These are phyloP conservation scores for Eurosta solidaginis DNA, from an alignment of 1,140 invertebrate species.

Conservation along the genomic window DNA sequence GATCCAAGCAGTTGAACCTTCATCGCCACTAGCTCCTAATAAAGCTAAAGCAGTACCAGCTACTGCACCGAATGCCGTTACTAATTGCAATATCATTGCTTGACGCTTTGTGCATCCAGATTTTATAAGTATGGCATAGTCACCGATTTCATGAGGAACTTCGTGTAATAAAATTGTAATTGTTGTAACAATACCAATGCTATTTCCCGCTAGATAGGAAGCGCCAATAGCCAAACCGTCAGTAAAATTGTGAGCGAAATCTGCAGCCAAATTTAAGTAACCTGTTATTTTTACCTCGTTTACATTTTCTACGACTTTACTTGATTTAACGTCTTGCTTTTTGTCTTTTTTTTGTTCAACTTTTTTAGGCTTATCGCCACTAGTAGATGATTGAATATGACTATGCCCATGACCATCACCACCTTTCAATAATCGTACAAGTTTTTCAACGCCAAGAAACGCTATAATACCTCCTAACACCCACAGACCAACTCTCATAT, in stretches of 20 bases:
- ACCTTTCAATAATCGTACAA: slow-evolving; percentile 86
- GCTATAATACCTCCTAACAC: slow-evolving; percentile 85
- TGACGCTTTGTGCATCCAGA: slow-evolving; percentile 90
- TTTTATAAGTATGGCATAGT: slow-evolving; percentile 94
- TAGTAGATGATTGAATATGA: slow-evolving; percentile 52
- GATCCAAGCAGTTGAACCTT: slow-evolving; percentile 84
- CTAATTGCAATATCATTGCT: slow-evolving; percentile 87
- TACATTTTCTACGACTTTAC: slow-evolving; percentile 56
- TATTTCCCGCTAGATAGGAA: slow-evolving; percentile 85
- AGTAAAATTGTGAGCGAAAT: slow-evolving; percentile 96
- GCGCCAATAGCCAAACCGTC: slow-evolving; percentile 94
- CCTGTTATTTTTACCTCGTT: slow-evolving; percentile 76
- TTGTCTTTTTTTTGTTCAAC: slow-evolving; percentile 48
- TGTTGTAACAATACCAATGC: slow-evolving; percentile 89
- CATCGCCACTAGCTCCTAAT: slow-evolving; percentile 63
- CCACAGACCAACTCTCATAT: slow-evolving; percentile 83
- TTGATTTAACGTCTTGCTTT: slow-evolving; percentile 59
- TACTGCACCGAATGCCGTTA: slow-evolving; percentile 93
- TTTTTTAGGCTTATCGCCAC: slow-evolving; percentile 45
- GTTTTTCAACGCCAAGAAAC: slow-evolving; percentile 92
- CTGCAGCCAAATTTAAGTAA: slow-evolving; percentile 93
- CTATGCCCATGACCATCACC: slow-evolving; percentile 67
- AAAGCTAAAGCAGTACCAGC: slow-evolving; percentile 88
- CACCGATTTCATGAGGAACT: slow-evolving; percentile 96
- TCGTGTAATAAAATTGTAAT: slow-evolving; percentile 91